Evolutionary conservation across 2,888 invertebrate genomes (phyloP), one percentile per base, ranked within the genome.

Genomic region (Acleris cristana): DNA sequence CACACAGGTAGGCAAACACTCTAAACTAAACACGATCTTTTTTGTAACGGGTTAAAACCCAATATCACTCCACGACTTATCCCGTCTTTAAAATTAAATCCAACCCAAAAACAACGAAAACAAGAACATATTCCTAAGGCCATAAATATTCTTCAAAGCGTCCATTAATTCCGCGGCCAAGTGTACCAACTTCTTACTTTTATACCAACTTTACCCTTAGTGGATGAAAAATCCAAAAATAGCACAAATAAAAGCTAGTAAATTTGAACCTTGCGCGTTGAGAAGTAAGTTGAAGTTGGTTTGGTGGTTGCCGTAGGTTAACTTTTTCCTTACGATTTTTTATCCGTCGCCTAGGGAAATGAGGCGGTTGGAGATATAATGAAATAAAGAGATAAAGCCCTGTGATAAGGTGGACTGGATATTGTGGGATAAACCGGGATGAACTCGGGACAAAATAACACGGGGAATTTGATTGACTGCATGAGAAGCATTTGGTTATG

Each of bases 61-160:
- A 40, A 40, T 40, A 51, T 26, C 6, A 14, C 53, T 23, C 10
- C 8, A 19, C 8, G 34, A 34, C 19, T 21, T 19, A 16, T 16
- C 51, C 52, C 19, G 18, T n/a, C 49, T 34, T 12, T 21, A 49
- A 55, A 56, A 56, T 56, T 61, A 45, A 66, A 34, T 49, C 55
- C 19, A 55, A 56, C 16, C 44, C 16, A 23, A 60, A 66, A 56
- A 19, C 30, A 34, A 21, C 10, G 40, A 51, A 66, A 60, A 62
- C 61, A 57, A 23, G 55, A 56, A 49, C 56, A 52, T 66, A 56
- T 66, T 66, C 61, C 16, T 19, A 30, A 52, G 52, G 56, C 21
- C 61, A 66, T 66, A 66, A 62, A 62, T 66, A 66, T 52, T 61
- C 66, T 66, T 66, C 66, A 66, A 66, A 66, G 66, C 66, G 34